Conservation (phyloP, 2,888 invertebrate genomes). For the Athrips mouffetella region DNA sequence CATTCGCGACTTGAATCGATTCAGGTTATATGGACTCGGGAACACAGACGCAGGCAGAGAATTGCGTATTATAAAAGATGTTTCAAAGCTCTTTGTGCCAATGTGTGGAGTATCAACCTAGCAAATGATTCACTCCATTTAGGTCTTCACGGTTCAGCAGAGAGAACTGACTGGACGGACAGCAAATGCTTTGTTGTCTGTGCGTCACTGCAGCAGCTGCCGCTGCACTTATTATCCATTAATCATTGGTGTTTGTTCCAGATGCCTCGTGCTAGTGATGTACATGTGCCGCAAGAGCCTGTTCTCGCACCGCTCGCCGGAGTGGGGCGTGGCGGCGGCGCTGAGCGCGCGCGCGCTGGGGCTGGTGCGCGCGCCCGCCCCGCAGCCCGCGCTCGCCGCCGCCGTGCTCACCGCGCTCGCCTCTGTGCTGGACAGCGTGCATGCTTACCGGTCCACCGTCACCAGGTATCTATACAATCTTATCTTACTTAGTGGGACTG, state of each 20-base stretch:
- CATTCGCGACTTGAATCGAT: no score
- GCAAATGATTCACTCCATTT: no score
- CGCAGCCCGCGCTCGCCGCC: slow-evolving; percentile 69
- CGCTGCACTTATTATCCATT: not conserved
- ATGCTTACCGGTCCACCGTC: slow-evolving; percentile 15
- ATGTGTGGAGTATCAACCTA: no score
- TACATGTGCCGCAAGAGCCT: slow-evolving; percentile 91
- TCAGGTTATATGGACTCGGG: no score
- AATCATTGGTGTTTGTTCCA: slow-evolving; percentile 35
- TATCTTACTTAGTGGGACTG: no score
- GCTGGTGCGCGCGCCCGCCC: slow-evolving; percentile 73
- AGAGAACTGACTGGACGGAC: no score
- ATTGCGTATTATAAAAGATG: no score
- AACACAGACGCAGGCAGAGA: no score
- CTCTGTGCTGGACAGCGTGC: slow-evolving; percentile 53
- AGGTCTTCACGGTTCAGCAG: no score
- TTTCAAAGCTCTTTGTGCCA: no score
- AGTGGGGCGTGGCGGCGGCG: slow-evolving; percentile 80
- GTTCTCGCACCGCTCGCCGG: slow-evolving; percentile 73
- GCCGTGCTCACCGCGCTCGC: slow-evolving; percentile 55
- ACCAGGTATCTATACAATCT: no score
- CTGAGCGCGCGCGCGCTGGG: slow-evolving; percentile 76
- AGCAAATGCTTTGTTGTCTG: no score
- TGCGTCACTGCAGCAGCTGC: not conserved
- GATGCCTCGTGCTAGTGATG: slow-evolving; percentile 91